Conservation (phyloP, 37 sponge, comb jelly and placozoan genomes). For the Bolinopsis microptera region DNA sequence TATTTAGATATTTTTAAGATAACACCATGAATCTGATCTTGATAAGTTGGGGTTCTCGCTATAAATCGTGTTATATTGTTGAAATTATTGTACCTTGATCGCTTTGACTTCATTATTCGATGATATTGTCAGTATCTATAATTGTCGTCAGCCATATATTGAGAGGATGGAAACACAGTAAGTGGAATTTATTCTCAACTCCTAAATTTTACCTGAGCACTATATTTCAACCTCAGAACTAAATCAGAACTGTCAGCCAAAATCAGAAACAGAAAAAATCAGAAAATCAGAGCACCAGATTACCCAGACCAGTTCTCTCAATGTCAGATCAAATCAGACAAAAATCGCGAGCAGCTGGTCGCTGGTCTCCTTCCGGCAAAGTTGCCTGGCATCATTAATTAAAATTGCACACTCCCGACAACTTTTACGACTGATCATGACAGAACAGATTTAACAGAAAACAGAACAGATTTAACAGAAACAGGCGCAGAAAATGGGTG, state of each 20-base stretch:
- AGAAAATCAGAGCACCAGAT: not conserved
- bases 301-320: not conserved
- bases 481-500: not conserved
- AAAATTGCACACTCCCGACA: not conserved
- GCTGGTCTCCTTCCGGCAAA: not conserved
- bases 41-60: too few species aligned
- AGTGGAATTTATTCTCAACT: too few species aligned
- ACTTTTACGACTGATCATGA: not conserved
- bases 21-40: too few species aligned
- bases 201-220: too few species aligned
- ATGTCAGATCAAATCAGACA: not conserved
- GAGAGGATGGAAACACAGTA: too few species aligned
- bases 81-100: too few species aligned
- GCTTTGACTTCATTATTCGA: too few species aligned
- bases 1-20: too few species aligned
- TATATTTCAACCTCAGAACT: not conserved
- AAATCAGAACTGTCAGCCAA: not conserved
- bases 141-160: too few species aligned
- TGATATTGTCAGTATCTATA: too few species aligned
- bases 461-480: not conserved
- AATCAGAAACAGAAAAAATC: not conserved
- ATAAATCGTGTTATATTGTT: too few species aligned
- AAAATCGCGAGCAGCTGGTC: not conserved
- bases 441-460: not conserved
- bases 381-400: not conserved